Evolutionary conservation across 2,888 invertebrate species (phyloP).

Genomic region (Torymus aiolomorphi): DNA sequence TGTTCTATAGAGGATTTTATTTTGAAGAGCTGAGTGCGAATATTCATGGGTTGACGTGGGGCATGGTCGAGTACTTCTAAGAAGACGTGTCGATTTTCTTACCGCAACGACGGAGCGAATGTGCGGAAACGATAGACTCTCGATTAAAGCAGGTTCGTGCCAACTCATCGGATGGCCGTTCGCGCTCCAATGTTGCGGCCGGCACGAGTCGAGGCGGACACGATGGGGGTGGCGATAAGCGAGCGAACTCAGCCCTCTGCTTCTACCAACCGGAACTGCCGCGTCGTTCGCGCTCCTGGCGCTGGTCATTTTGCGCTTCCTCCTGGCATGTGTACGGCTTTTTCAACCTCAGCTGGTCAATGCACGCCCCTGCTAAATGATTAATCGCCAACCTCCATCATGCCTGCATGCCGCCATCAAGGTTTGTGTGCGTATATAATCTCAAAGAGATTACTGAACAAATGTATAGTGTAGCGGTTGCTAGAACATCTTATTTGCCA

Average conservation of each 20-base stretch:
- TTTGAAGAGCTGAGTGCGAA: no score
- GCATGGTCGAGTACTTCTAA: background rate
- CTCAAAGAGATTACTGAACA: no score
- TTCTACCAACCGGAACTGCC: constrained; percentile 33
- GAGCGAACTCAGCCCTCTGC: background rate
- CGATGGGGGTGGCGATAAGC: constrained; percentile 43
- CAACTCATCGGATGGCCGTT: constrained; percentile 30
- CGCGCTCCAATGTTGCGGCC: background rate
- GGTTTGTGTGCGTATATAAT: no score
- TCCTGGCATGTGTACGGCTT: constrained; percentile 61
- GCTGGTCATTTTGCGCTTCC: constrained; percentile 72
- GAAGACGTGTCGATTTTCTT: background rate
- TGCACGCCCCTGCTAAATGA: constrained; percentile 68
- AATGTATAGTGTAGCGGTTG: no score
- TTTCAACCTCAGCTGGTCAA: constrained; percentile 54
- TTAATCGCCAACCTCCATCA: constrained; percentile 72
- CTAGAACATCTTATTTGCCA: no score
- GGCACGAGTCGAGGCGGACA: background rate
- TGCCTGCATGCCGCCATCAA: constrained; percentile 5
- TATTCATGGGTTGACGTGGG: no score
- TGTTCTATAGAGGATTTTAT: no score
- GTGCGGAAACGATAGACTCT: constrained; percentile 11
- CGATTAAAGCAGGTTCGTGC: constrained; percentile 12
- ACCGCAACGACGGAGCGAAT: background rate
- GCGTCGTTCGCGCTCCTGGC: constrained; percentile 60